These are phyloP conservation scores for Orthonevra nobilis DNA, from an alignment of 2,888 invertebrate species.

Conservation along the genomic window DNA sequence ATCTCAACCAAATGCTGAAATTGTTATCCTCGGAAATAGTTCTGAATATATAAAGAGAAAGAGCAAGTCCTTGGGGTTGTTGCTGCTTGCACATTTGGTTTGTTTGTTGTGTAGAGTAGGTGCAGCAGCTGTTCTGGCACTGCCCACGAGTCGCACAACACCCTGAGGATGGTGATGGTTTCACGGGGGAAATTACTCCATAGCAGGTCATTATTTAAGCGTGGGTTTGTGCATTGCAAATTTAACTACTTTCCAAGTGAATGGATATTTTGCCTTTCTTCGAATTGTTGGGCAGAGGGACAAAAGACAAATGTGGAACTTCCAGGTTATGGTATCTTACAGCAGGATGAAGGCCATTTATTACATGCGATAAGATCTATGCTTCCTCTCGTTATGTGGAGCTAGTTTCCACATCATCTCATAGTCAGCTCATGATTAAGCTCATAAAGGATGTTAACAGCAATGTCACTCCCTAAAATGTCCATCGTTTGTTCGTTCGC, in stretches of 20 bases:
- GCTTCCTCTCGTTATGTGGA: slow-evolving; percentile 28
- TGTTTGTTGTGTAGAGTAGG: not conserved
- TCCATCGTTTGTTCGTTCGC: slow-evolving; percentile 5
- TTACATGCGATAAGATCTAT: slow-evolving; percentile 63
- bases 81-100: too few species aligned
- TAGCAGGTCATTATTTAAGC: not conserved
- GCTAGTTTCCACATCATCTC: not conserved
- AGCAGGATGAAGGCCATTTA: slow-evolving; percentile 59
- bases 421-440: slow-evolving; percentile 34
- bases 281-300: not conserved
- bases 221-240: slow-evolving; percentile 40
- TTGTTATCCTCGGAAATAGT: slow-evolving; percentile 15
- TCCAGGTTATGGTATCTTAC: slow-evolving; percentile 38
- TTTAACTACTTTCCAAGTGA: slow-evolving; percentile 54
- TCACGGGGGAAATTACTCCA: slow-evolving; percentile 37
- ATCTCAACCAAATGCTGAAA: slow-evolving; percentile 31
- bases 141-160: not conserved
- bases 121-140: not conserved
- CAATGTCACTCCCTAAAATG: slow-evolving; percentile 47
- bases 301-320: slow-evolving; percentile 33
- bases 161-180: slow-evolving; percentile 38
- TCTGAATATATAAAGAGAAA: slow-evolving; percentile 5
- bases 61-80: slow-evolving; percentile 37
- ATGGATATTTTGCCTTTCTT: slow-evolving; percentile 36
- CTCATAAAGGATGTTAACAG: slow-evolving; percentile 59